Evolutionary conservation across 2,888 invertebrate genomes (phyloP), one percentile per base, ranked within the genome.

Genomic region (Vanessa cardui): DNA sequence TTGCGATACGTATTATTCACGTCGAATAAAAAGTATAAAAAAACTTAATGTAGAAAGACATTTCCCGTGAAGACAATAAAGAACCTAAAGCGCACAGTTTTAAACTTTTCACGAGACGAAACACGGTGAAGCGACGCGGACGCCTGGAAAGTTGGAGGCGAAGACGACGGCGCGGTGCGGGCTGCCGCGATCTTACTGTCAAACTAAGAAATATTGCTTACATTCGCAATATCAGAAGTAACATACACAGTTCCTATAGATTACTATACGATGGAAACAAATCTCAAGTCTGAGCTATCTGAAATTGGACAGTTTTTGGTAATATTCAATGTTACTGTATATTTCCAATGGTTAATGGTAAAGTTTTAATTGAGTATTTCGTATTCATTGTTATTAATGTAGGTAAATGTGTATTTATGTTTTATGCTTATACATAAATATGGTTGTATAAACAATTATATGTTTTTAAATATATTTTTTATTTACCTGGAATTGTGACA

Each of bases 51-150:
- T 83, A 81, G 82, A 85, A 82, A 86, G 79, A 83, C 77, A 81
- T 83, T 78, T 72, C 78, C 78, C 79, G 78, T 74, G 83, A 84
- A 89, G 86, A 91, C 87, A 90, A 90, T 90, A 90, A 89, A 89
- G 88, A 87, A 88, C 82, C 83, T 82, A 86, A 88, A 90, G 87
- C 87, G 89, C 84, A 83, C 83, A 87, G 87, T 89, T 90, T 87
- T 83, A 90, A 90, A 90, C 81, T 90, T 89, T 86, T 81, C 79
- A 76, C 81, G 78, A 83, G 76, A 81, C 82, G 85, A 84, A 86
- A 86, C 83, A 87, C 83, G 85, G 74, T 76, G 81, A 77, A 74
- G 83, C 83, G 77, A 75, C 72, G 74, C 67, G 70, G 82, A 80
- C 84, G 85, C 84, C 82, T 81, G 77, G 77, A 86, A 90, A 90